Evolutionary conservation across 2,888 invertebrate species (phyloP).

Genomic region (Laspeyria flexula): DNA sequence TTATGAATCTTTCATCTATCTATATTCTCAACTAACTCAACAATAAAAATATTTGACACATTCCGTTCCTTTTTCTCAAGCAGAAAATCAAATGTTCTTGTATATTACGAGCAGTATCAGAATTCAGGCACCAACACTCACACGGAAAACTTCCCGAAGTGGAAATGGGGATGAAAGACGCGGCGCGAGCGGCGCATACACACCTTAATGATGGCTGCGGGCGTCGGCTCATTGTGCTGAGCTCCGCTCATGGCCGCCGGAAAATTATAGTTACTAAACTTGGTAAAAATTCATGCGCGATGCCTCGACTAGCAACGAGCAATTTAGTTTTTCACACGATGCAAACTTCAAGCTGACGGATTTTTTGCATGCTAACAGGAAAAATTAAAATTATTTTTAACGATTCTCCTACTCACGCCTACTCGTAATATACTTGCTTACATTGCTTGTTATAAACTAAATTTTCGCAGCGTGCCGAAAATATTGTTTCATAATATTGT

Average conservation of each 20-base stretch:
- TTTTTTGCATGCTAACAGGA: slow-evolving; percentile 21
- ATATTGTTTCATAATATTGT: slow-evolving; percentile 26
- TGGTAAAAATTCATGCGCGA: slow-evolving; percentile 54
- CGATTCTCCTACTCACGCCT: slow-evolving; percentile 18
- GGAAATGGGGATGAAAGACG: slow-evolving; percentile 54
- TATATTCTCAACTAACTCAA: background rate
- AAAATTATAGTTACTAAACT: slow-evolving; percentile 76
- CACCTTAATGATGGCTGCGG: slow-evolving; percentile 73
- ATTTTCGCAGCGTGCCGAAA: slow-evolving; percentile 15
- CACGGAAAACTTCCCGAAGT: slow-evolving; percentile 48
- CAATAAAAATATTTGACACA: background rate
- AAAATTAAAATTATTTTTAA: slow-evolving; percentile 33
- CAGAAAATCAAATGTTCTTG: background rate
- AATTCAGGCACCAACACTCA: slow-evolving; percentile 38
- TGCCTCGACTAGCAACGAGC: slow-evolving; percentile 33
- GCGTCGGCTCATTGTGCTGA: slow-evolving; percentile 66
- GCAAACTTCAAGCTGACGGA: slow-evolving; percentile 27
- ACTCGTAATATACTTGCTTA: slow-evolving; percentile 18
- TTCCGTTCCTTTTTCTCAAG: background rate
- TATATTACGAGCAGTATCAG: slow-evolving; percentile 18
- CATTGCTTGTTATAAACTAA: slow-evolving; percentile 32
- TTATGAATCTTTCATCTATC: background rate
- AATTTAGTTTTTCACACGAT: slow-evolving; percentile 48
- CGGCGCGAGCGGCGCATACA: slow-evolving; percentile 46
- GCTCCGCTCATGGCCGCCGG: slow-evolving; percentile 62